Evolutionary conservation across 2,797 vertebrate genomes (phyloP).

Genomic region (Lithobates pipiens): DNA sequence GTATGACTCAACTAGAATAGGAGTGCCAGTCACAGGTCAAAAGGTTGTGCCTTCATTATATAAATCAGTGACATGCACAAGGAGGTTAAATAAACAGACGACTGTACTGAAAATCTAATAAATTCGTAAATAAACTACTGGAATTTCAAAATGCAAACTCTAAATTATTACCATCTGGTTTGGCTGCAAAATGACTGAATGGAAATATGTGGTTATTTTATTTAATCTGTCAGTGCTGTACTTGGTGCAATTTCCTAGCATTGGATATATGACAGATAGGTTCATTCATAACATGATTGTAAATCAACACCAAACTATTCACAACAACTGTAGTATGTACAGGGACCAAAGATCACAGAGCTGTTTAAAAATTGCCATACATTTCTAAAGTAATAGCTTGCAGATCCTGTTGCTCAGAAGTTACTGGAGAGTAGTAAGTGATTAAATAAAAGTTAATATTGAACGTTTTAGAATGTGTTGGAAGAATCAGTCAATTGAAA

Average conservation of each 20-base stretch:
- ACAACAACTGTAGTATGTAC: neutral
- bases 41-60: constrained; percentile 17
- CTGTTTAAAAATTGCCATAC: neutral
- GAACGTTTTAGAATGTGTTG: neutral
- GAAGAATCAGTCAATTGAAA: neutral
- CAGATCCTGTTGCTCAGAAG: neutral
- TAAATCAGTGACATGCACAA: constrained; percentile 46
- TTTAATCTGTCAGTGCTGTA: neutral
- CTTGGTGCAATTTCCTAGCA: neutral
- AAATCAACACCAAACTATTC: neutral
- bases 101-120: constrained; percentile 48
- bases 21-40: constrained; percentile 17
- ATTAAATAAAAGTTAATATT: neutral
- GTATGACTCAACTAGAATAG: constrained; percentile 22
- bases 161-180: constrained; percentile 39
- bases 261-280: neutral
- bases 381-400: neutral
- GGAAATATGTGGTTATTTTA: neutral
- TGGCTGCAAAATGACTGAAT: constrained; percentile 5
- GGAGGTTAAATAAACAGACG: constrained; percentile 36
- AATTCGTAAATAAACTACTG: constrained; percentile 26
- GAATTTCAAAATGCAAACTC: constrained; percentile 25
- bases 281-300: neutral
- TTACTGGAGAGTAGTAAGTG: neutral
- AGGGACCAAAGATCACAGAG: neutral